A percentile compares a stretch with the other conserved stretches of the same genome.
Conservation (phyloP, 2,113 vertebrate species). For the Menidia beryllina region DNA sequence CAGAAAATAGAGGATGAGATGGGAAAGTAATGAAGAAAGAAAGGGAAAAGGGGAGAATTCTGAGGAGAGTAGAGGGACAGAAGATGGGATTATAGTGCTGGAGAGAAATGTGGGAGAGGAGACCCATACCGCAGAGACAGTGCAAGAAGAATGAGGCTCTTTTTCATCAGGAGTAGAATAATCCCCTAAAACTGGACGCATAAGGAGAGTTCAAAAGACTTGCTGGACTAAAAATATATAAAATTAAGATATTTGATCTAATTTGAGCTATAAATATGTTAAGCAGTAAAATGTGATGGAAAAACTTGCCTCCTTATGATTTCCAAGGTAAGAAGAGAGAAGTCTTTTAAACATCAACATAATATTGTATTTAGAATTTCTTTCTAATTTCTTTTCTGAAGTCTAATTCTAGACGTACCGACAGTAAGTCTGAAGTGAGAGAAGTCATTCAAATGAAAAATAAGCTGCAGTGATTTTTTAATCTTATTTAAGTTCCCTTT, state of each 20-base stretch:
- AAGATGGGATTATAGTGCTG: conserved; percentile 63
- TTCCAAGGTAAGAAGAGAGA: too few relatives aligned
- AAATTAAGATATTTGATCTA: conserved; percentile 14
- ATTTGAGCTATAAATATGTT: background rate
- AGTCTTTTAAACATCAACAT: too few relatives aligned
- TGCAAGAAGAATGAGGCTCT: conserved; percentile 49
- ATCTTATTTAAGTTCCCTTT: too few relatives aligned
- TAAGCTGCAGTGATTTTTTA: too few relatives aligned
- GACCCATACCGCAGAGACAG: conserved; percentile 38
- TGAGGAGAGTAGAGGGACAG: conserved; percentile 30
- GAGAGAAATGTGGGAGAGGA: conserved; percentile 41
- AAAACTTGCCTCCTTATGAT: too few relatives aligned
- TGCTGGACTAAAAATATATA: conserved; percentile 37
- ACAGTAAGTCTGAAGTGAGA: too few relatives aligned
- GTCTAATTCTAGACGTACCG: too few relatives aligned
- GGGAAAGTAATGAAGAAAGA: conserved; percentile 44
- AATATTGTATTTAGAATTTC: too few relatives aligned
- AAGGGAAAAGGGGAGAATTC: conserved; percentile 30
- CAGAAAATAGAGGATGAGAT: conserved; percentile 46
- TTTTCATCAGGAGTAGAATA: conserved; percentile 67
- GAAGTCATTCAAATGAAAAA: too few relatives aligned
- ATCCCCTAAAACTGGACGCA: conserved; percentile 69
- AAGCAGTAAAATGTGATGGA: too few relatives aligned
- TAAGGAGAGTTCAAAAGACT: conserved; percentile 69
- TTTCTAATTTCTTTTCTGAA: too few relatives aligned